Base-by-base conservation (phyloP, 2,888 invertebrate species). In the Atherix ibis region DNA sequence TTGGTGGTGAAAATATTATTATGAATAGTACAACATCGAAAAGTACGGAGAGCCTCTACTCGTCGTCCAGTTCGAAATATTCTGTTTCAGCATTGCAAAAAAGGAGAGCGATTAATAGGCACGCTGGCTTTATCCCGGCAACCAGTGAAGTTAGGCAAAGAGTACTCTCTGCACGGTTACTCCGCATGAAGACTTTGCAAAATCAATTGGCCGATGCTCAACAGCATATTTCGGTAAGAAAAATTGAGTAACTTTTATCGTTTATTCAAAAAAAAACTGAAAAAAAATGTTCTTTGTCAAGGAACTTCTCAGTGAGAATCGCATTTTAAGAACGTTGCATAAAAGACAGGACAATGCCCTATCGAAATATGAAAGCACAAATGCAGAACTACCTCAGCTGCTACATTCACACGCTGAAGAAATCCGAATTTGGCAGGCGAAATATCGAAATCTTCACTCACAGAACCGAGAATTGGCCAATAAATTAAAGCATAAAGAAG, bases 141-240 rank as follows among this genome's bases (percentile, higher is more conserved):
- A 51, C 51, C 10, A 59, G 55, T 39, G 59, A 61, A 26, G 55
- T 64, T 9, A 54, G 61, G 18, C 74, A 83, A 53, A 65, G 82
- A 10, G 76, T 84, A 27, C 61, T 79, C 43, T 83, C 83, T 0
- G 83, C 83, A 2, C 77, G 81, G 57, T 69, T 80, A 41, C 66
- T 82, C 39, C 67, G 78, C 17, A 66, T 81, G 18, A 78, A 82
- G 49, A 76, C 78, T 37, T 61, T 82, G 41, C 83, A 84, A 60
- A 84, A 80, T 56, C 81, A 84, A 52, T 52, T 84, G 35, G 71
- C 76, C 4, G 81, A 82, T 54, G 81, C 81, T 0, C 81, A 82
- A 52, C 78, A 73, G 46, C 80, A 80, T 52, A 65, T 84, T 39
- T 72, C 79, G 50, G 80, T 78, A 54, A 60, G 62, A 54, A 17